Percentiles rank a stretch among this genome's conserved stretches.
Evolutionary conservation across 2,888 invertebrate species (phyloP).

Genomic region (Tenthredo scrophulariae): DNA sequence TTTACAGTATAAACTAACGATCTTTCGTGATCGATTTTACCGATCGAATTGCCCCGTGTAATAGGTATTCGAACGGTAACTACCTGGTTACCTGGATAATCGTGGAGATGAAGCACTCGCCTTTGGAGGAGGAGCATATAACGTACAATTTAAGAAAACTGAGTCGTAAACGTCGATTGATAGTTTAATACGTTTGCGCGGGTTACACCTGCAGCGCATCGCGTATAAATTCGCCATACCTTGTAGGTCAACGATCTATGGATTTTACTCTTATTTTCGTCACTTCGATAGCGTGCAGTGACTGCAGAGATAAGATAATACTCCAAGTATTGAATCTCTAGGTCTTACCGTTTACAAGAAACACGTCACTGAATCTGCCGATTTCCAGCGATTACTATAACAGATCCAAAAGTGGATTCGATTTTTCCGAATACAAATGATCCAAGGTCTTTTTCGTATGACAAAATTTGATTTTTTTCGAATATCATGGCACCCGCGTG

Average conservation of each 20-base stretch:
- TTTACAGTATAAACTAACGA: conserved; percentile 20
- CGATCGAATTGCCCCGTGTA: conserved; percentile 29
- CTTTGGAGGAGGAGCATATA: not conserved
- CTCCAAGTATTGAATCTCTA: not conserved
- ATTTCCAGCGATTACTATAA: not conserved
- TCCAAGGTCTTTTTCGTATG: too few relatives aligned
- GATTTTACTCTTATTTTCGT: not conserved
- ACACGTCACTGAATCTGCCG: not conserved
- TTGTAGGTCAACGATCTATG: not conserved
- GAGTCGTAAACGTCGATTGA: conserved; percentile 3
- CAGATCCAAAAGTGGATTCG: too few relatives aligned
- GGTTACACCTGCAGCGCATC: not conserved
- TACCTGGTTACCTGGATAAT: not conserved
- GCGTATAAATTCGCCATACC: not conserved
- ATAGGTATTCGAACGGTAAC: conserved; percentile 8
- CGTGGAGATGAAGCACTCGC: not conserved
- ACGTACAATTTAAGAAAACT: conserved; percentile 4
- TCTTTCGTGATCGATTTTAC: conserved; percentile 20
- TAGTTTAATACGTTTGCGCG: not conserved
- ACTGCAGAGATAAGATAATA: not conserved
- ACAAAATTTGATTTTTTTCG: too few relatives aligned
- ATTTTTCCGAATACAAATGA: too few relatives aligned
- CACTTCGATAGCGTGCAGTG: not conserved
- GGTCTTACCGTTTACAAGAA: not conserved
- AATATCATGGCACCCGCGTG: too few relatives aligned